These are phyloP conservation scores for Macrotis lagotis DNA, from an alignment of 2,113 vertebrate species.

Conservation along the genomic window DNA sequence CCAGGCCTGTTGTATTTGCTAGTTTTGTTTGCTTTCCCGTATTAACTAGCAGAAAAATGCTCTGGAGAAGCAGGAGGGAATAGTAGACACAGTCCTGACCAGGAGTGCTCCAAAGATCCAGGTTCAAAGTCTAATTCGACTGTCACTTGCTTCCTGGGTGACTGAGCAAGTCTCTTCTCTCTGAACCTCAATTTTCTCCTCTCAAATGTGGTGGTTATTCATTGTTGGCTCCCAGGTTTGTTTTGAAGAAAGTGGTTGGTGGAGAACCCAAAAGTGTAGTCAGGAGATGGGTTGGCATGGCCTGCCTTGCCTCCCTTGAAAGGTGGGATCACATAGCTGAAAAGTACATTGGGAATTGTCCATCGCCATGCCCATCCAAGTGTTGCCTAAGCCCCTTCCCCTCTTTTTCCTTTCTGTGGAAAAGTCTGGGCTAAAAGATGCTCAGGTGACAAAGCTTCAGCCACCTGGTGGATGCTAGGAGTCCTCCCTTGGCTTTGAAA, in stretches of 20 bases:
- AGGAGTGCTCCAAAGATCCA: not conserved
- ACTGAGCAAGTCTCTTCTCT: not conserved
- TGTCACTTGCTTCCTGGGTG: not conserved
- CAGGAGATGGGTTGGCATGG: not conserved
- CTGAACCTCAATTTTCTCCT: not conserved
- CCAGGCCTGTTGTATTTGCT: not conserved
- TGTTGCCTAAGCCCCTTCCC: not conserved
- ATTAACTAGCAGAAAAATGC: not conserved
- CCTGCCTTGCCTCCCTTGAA: not conserved
- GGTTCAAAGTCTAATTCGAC: not conserved
- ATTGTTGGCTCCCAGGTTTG: not conserved
- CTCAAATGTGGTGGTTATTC: not conserved
- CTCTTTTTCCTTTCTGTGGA: not conserved
- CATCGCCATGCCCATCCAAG: not conserved
- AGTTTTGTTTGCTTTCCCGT: not conserved
- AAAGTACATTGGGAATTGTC: not conserved
- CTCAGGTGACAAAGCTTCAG: not conserved
- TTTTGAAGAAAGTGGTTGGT: not conserved
- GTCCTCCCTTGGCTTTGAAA: not conserved
- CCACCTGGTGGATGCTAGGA: not conserved
- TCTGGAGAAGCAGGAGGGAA: not conserved
- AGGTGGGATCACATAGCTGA: not conserved
- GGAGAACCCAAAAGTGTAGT: not conserved
- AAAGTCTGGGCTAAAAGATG: not conserved
- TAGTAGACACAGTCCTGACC: not conserved